These are phyloP conservation scores for Aythya baeri DNA, from an alignment of 2,113 vertebrate species.

Conservation along the genomic window DNA sequence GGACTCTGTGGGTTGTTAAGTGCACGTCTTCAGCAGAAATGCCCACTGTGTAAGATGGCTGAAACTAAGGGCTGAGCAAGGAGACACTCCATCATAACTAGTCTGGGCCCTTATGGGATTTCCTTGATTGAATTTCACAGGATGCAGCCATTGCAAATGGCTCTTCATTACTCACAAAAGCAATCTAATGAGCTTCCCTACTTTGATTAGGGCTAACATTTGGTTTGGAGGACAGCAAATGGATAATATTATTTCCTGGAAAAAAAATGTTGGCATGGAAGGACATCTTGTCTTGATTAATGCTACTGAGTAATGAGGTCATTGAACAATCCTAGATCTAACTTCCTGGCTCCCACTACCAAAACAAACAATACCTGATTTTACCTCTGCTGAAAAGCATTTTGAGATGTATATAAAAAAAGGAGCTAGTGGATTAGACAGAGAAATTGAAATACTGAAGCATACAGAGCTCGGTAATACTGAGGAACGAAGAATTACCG, in stretches of 20 bases:
- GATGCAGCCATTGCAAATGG: constrained; percentile 70
- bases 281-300: constrained; percentile 57
- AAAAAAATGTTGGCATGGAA: constrained; percentile 56
- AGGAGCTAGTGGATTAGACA: not conserved
- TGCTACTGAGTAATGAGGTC: constrained; percentile 43
- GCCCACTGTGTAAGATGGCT: rapidly evolving
- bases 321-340: constrained; percentile 32
- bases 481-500: not conserved
- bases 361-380: constrained; percentile 32
- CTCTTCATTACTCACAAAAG: constrained; percentile 49
- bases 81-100: not conserved
- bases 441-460: not conserved
- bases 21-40: not conserved
- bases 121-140: constrained; percentile 73
- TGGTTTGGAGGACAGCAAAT: constrained; percentile 57
- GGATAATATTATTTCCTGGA: constrained; percentile 70
- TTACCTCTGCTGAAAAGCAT: not conserved
- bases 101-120: constrained; percentile 53
- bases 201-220: constrained; percentile 55
- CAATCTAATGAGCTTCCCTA: constrained; percentile 66
- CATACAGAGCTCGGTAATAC: not conserved
- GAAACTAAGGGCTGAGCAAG: not conserved
- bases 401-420: not conserved
- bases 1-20: rapidly evolving
- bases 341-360: constrained; percentile 25